These are phyloP conservation scores for Podarcis siculus DNA, from an alignment of 2,797 vertebrate genomes.

Conservation along the genomic window DNA sequence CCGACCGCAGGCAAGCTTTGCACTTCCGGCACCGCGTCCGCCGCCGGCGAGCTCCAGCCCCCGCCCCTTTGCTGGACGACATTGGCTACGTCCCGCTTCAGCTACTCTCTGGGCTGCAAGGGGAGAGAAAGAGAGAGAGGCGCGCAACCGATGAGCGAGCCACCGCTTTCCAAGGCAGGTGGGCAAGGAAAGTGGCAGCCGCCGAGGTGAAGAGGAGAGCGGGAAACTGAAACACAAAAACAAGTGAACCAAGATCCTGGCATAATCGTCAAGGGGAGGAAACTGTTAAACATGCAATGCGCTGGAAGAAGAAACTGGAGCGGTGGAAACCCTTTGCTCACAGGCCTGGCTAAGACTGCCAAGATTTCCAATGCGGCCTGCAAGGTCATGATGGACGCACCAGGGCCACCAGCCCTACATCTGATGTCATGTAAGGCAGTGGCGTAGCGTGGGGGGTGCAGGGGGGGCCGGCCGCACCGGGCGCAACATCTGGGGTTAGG, in stretches of 20 bases:
- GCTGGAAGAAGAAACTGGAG: background rate
- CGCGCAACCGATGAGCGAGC: background rate
- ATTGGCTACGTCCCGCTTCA: constrained; percentile 79
- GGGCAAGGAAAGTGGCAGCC: rapidly evolving
- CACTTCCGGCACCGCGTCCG: constrained; percentile 93
- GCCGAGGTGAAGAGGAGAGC: rapidly evolving
- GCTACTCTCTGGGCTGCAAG: constrained; percentile 73
- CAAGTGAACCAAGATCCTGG: background rate
- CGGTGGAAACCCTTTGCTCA: too few species aligned
- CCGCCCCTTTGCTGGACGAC: constrained; percentile 89
- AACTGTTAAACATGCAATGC: background rate
- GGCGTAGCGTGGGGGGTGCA: too few species aligned
- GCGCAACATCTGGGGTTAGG: too few species aligned
- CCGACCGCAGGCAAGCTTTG: constrained; percentile 91
- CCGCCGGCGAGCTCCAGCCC: constrained; percentile 89
- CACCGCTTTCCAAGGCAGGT: background rate
- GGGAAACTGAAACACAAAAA: background rate
- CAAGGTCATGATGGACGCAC: too few species aligned
- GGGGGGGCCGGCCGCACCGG: too few species aligned
- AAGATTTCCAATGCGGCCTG: too few species aligned
- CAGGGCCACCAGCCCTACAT: too few species aligned
- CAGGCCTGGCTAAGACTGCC: too few species aligned
- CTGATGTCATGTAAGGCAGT: too few species aligned
- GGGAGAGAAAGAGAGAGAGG: constrained; percentile 14
- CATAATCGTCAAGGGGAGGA: too few species aligned